Evolutionary conservation across 2,888 invertebrate species (phyloP).

Genomic region (Spilosoma lubricipeda): DNA sequence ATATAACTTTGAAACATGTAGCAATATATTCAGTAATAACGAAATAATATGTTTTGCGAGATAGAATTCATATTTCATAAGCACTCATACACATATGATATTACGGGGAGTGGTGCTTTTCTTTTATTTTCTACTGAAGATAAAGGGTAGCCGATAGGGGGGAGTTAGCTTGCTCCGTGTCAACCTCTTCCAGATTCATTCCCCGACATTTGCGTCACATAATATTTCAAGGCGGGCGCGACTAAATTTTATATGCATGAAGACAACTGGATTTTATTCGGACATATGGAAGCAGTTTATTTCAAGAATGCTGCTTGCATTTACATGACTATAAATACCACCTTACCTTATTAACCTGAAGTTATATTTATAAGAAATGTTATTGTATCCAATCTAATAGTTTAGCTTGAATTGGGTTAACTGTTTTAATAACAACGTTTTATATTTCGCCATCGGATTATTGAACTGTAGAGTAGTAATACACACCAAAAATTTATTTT

Average conservation of each 20-base stretch:
- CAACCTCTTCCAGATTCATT: slow-evolving; percentile 73
- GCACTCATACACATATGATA: slow-evolving; percentile 81
- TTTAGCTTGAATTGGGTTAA: neutral
- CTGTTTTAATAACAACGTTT: neutral
- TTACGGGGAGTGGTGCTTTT: slow-evolving; percentile 76
- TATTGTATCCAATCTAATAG: neutral
- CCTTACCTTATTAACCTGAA: neutral
- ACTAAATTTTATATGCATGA: slow-evolving; percentile 78
- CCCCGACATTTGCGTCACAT: slow-evolving; percentile 75
- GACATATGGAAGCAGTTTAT: slow-evolving; percentile 68
- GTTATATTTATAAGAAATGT: neutral
- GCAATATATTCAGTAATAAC: slow-evolving; percentile 82
- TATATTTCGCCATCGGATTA: too few relatives aligned
- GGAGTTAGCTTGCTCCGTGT: slow-evolving; percentile 70
- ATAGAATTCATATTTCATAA: slow-evolving; percentile 85
- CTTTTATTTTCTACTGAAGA: slow-evolving; percentile 81
- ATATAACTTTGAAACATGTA: slow-evolving; percentile 73
- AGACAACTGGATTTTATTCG: slow-evolving; percentile 73
- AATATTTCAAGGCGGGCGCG: slow-evolving; percentile 72
- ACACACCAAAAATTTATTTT: too few relatives aligned
- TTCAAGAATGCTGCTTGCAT: slow-evolving; percentile 47
- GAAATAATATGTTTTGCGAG: slow-evolving; percentile 83
- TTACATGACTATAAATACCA: slow-evolving; percentile 14
- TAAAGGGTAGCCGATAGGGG: slow-evolving; percentile 74
- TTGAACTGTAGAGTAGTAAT: too few relatives aligned